These are phyloP conservation scores for Scaptomyza caliginosa DNA, from an alignment of 2,888 invertebrate species.

Conservation along the genomic window DNA sequence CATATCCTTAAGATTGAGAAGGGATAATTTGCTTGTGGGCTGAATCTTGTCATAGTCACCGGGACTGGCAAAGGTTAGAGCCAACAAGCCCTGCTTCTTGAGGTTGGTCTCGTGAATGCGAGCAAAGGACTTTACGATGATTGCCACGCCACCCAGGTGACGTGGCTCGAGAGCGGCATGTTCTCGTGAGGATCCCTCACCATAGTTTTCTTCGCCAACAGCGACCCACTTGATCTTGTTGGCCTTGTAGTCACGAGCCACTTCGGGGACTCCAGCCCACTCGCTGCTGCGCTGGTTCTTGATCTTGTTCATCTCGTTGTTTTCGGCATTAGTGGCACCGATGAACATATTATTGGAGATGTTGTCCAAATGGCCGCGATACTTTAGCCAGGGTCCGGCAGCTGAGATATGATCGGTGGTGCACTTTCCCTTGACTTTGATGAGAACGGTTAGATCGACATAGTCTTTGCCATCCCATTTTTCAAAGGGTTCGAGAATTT, in stretches of 20 bases:
- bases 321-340: slow-evolving; percentile 94
- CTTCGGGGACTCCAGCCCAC: slow-evolving; percentile 96
- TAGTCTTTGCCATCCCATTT: slow-evolving; percentile 98
- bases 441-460: slow-evolving; percentile 93
- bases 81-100: slow-evolving; percentile 99
- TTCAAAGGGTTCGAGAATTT: slow-evolving; percentile 95
- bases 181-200: slow-evolving; percentile 96
- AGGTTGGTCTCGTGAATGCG: slow-evolving; percentile 99
- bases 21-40: slow-evolving; percentile 91
- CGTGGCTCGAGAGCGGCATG: slow-evolving; percentile 99
- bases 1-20: slow-evolving; percentile 92
- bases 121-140: slow-evolving; percentile 99
- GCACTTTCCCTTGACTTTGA: slow-evolving; percentile 99
- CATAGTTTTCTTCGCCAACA: slow-evolving; percentile 94
- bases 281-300: slow-evolving; percentile 94
- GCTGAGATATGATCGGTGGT: slow-evolving; percentile 99
- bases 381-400: slow-evolving; percentile 99
- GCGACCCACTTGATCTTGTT: slow-evolving; percentile 94
- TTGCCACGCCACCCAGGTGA: slow-evolving; percentile 96
- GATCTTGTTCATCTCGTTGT: slow-evolving; percentile 95
- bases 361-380: slow-evolving; percentile 99
- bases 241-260: slow-evolving; percentile 97
- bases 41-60: slow-evolving; percentile 98
- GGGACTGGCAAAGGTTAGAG: slow-evolving; percentile 96
- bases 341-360: slow-evolving; percentile 99